These are phyloP conservation scores for Poecilus cupreus DNA, from an alignment of 2,888 invertebrate genomes.

Conservation along the genomic window DNA sequence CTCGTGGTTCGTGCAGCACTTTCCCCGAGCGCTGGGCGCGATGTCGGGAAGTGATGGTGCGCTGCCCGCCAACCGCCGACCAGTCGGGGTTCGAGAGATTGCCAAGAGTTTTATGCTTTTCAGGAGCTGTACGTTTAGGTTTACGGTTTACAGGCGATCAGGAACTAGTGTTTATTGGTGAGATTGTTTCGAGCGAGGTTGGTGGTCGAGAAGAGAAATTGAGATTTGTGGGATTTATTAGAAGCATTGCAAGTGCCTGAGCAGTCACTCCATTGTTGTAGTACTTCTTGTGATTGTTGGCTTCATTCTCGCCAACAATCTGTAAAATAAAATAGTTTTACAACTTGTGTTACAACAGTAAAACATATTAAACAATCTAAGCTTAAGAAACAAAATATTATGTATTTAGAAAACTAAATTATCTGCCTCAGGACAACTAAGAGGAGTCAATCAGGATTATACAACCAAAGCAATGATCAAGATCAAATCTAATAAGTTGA, in stretches of 20 bases:
- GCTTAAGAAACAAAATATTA: too few species aligned
- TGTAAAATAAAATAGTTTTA: too few species aligned
- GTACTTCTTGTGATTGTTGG: too few species aligned
- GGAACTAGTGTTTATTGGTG: not conserved
- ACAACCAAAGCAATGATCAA: too few species aligned
- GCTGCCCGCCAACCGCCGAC: not conserved
- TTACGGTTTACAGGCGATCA: not conserved
- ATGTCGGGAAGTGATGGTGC: not conserved
- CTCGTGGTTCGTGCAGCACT: slow-evolving; percentile 14
- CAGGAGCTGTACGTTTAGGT: not conserved
- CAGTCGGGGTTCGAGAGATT: not conserved
- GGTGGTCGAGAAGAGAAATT: not conserved
- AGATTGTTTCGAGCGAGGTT: not conserved
- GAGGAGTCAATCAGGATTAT: too few species aligned
- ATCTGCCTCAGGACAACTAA: too few species aligned
- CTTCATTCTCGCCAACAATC: too few species aligned
- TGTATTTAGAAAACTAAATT: too few species aligned
- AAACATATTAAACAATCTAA: too few species aligned
- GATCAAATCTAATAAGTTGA: too few species aligned
- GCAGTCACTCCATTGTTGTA: too few species aligned
- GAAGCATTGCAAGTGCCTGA: not conserved
- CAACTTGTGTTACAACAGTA: too few species aligned
- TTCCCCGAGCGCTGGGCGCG: slow-evolving; percentile 16
- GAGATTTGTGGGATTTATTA: not conserved
- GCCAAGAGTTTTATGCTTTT: not conserved